Evolutionary conservation across 64 coral and sea anemone genomes (phyloP), one percentile per base, ranked within the genome.

Genomic region (Montipora capricornis): DNA sequence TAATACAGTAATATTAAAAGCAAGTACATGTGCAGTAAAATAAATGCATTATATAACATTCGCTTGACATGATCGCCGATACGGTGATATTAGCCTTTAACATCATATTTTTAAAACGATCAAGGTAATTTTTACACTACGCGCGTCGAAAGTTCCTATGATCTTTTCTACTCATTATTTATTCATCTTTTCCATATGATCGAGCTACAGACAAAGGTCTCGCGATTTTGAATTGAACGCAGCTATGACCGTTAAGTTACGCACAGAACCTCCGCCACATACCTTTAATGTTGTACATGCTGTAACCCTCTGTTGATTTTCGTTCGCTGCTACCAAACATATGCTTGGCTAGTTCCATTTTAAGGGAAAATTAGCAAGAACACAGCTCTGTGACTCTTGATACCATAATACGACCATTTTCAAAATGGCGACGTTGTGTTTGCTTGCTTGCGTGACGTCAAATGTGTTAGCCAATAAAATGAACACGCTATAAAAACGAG

Each of bases 271-370:
- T 86, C 14, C 8, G 44, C 2, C 47, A 73, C 82, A 14, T 86
- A 86, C 82, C 82, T 73, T 86, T 86, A 68, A 86, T 86, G 44
- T 15, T 49, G 10, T 71, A 86, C 82, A 86, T 71, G 82, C 82
- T 86, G 82, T 86, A 86, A 16, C 82, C 82, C 45, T 86, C 64
- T 12, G 66, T 49, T 13, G 82, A 86, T 70, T 86, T 73, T 20
- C 82, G 16, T 50, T 86, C 82, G 45, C 82, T 86, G 66, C 89
- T 55, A 47, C 93, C 80, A 77, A 95, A 95, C 49, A 95, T 74
- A n/a, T 95, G 89, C 88, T 71, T 95, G 49, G 93, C 80, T 64
- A 95, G 90, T 58, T 95, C 93, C 93, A 95, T 95, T 48, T 85
- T 86, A 2, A 76, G 52, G 58, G 4, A 48, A 67, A 76, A 85